Base-by-base conservation (phyloP, 2,888 invertebrate genomes). In the Aphrophora alni region DNA sequence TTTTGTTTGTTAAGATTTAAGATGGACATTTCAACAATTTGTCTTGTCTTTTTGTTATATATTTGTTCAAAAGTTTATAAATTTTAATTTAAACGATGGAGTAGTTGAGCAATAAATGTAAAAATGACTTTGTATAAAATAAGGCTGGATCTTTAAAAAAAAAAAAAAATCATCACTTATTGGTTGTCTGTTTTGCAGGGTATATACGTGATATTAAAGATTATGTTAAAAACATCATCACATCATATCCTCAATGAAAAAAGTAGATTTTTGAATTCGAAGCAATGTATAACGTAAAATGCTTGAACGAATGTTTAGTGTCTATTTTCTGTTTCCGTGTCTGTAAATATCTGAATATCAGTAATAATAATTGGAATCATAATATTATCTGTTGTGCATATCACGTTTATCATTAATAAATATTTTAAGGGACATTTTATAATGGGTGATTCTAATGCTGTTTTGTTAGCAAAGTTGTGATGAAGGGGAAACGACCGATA, bases 321-420 rank as follows among this genome's bases (percentile, higher is more conserved):
- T 44, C 17, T 44, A 44, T 44, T 44, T n/a, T 44, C 44, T 44
- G 44, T 44, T 44, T 44, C 44, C 17, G 8, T 14, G 2, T 59
- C 59, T 59, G 59, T 59, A 59, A 59, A 59, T 59, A 59, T 59
- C 21, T 59, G 1, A 59, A 59, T 59, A 59, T 59, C 59, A 59
- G 59, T 59, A 59, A 59, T 44, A 44, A 44, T 59, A 59, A 59
- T 59, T 59, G 59, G 44, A 59, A 59, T 21, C 12, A 59, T 59
- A 59, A 59, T 59, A 59, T 59, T 59, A 59, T 59, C 59, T 59
- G 59, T 59, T 59, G 59, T 59, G 59, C 59, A 59, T 59, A 59
- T 59, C 59, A 59, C 59, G 21, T 59, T 59, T 59, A 59, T 59
- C 59, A 59, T 21, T n/a, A 59, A 59, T 59, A 21, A 59, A 59